A percentile compares a stretch with the other conserved stretches of the same genome.
These are phyloP conservation scores for Aurelia aurita DNA, from an alignment of 30 jellyfish, hydroid and myxozoan species.

Conservation along the genomic window DNA sequence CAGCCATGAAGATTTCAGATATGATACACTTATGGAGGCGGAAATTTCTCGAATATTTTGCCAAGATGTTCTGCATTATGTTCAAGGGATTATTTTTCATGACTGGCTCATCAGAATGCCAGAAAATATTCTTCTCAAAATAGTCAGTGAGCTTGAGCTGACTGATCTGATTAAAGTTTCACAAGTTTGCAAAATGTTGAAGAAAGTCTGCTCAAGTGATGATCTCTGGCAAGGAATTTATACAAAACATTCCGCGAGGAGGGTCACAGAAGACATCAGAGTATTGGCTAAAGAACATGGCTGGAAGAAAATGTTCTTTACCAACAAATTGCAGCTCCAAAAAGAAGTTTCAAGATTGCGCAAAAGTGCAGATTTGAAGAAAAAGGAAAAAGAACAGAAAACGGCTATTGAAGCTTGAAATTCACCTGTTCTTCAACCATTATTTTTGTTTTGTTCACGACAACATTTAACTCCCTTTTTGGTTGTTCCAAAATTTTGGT, in stretches of 20 bases:
- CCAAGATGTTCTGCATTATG: constrained; percentile 56
- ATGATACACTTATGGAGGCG: constrained; percentile 75
- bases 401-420: not conserved
- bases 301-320: constrained; percentile 86
- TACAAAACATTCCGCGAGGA: constrained; percentile 46
- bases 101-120: constrained; percentile 94
- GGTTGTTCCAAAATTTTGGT: too few species aligned
- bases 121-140: constrained; percentile 56
- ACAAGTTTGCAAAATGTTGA: constrained; percentile 63
- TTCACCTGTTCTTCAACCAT: too few species aligned
- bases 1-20: constrained; percentile 79
- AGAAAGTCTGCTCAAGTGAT: constrained; percentile 73
- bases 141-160: constrained; percentile 61
- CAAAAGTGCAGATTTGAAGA: constrained; percentile 65
- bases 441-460: not conserved
- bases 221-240: constrained; percentile 77
- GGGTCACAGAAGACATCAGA: constrained; percentile 55
- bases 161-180: constrained; percentile 70
- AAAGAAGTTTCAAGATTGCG: constrained; percentile 88
- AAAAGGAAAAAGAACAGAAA: constrained; percentile 23
- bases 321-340: constrained; percentile 86
- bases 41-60: constrained; percentile 87
- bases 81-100: constrained; percentile 71
- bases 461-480: too few species aligned
- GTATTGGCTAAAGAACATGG: constrained; percentile 75